A percentile compares a stretch with the other conserved stretches of the same genome.
phyloP scores from a whole-genome alignment of 2,113 vertebrate genomes.

The Apistogramma diplotaenia region DNA sequence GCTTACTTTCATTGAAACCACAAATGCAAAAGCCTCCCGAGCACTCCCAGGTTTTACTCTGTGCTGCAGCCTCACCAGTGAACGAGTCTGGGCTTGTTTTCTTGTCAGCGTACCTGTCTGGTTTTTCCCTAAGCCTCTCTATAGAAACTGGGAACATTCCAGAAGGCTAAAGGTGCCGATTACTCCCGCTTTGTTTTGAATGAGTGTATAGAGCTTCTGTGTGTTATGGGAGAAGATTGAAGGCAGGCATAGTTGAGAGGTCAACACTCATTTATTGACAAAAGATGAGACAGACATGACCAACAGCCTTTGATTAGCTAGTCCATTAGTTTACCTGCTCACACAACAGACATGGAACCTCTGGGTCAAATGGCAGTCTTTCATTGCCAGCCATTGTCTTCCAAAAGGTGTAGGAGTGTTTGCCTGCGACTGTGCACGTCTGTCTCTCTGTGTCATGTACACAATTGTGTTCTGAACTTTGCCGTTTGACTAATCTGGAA shows the following conservation, averaged over 20 bases:
- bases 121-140: slow-evolving; percentile 38
- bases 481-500: neutral
- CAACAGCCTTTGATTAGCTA: slow-evolving; percentile 49
- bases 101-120: slow-evolving; percentile 54
- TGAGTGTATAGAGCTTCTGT: slow-evolving; percentile 9
- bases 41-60: slow-evolving; percentile 41
- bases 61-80: slow-evolving; percentile 9
- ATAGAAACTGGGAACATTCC: slow-evolving; percentile 68
- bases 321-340: slow-evolving; percentile 54
- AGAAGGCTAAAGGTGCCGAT: slow-evolving; percentile 59
- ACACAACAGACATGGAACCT: slow-evolving; percentile 24
- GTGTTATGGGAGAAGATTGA: slow-evolving; percentile 5
- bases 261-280: slow-evolving; percentile 51
- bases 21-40: slow-evolving; percentile 21
- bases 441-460: neutral
- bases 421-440: neutral
- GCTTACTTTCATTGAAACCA: neutral
- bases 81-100: slow-evolving; percentile 66
- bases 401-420: neutral
- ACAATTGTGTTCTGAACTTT: neutral
- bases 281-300: slow-evolving; percentile 41
- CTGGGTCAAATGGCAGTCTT: slow-evolving; percentile 38
- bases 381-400: neutral
- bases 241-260: slow-evolving; percentile 30
- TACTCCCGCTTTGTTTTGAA: slow-evolving; percentile 42